phyloP scores from a whole-genome alignment of 2,113 vertebrate species.

The Perca flavescens region DNA sequence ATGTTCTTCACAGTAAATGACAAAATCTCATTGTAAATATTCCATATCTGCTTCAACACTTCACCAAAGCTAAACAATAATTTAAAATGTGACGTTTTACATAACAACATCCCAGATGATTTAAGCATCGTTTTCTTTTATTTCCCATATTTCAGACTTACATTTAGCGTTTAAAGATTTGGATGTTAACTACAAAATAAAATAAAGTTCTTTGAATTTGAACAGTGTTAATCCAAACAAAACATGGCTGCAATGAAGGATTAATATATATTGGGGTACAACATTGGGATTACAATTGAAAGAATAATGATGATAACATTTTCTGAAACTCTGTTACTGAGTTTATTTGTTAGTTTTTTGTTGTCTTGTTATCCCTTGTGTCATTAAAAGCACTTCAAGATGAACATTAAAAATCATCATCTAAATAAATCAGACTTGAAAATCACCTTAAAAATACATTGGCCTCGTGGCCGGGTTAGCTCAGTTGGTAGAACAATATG shows the following conservation, averaged over 20 bases:
- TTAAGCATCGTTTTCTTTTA: no score
- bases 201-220: neutral
- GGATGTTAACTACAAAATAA: neutral
- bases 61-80: no score
- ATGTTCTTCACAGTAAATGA: no score
- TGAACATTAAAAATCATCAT: slow-evolving; percentile 1
- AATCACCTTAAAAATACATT: neutral
- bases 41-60: no score
- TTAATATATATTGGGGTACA: neutral
- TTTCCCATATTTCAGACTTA: no score
- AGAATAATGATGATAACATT: neutral
- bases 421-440: neutral
- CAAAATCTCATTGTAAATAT: no score
- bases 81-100: no score
- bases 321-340: neutral
- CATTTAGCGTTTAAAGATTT: neutral
- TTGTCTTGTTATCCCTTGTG: neutral
- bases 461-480: neutral
- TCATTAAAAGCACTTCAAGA: slow-evolving; percentile 10
- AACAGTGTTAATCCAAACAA: no score
- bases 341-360: neutral
- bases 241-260: neutral
- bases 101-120: no score
- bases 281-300: neutral
- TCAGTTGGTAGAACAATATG: no score